A percentile compares a stretch with the other conserved stretches of the same genome.
phyloP scores from a whole-genome alignment of 1,140 invertebrate genomes.

The Bombus terrestris region DNA sequence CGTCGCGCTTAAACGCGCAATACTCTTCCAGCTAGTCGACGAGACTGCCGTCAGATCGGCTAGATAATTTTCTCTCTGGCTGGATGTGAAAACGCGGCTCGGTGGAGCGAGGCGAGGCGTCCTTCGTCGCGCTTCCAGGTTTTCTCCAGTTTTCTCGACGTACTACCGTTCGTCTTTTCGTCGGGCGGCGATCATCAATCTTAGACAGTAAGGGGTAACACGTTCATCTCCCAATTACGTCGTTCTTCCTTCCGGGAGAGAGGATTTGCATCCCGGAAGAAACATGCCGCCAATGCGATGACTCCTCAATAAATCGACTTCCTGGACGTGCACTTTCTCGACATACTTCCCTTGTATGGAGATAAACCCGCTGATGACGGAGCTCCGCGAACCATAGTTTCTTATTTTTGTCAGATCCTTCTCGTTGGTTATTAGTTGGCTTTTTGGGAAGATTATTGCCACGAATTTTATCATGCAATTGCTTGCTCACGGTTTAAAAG shows the following conservation, averaged over 20 bases:
- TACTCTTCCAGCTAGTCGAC: neutral
- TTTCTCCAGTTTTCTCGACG: conserved; percentile 11
- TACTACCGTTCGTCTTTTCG: conserved; percentile 37
- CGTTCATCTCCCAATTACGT: conserved; percentile 68
- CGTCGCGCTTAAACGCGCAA: conserved; percentile 36
- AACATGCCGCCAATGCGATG: neutral
- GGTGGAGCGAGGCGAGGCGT: conserved; percentile 49
- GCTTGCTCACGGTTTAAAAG: neutral
- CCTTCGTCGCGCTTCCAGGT: neutral
- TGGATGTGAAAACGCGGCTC: conserved; percentile 34
- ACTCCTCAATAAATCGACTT: conserved; percentile 51
- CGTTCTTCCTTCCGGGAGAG: conserved; percentile 48
- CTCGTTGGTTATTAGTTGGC: neutral
- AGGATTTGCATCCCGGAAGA: conserved; percentile 57
- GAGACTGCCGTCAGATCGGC: conserved; percentile 45
- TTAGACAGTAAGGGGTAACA: conserved; percentile 55
- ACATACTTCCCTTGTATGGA: neutral
- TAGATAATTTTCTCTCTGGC: conserved; percentile 60
- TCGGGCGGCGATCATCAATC: conserved; percentile 62
- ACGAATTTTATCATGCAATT: neutral
- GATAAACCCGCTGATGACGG: conserved; percentile 16
- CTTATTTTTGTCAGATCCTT: neutral
- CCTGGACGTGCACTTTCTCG: neutral
- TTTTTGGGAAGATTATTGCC: neutral
- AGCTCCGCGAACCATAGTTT: neutral